These are phyloP conservation scores for Plectrocnemia conspersa DNA, from an alignment of 1,140 invertebrate species.

Conservation along the genomic window DNA sequence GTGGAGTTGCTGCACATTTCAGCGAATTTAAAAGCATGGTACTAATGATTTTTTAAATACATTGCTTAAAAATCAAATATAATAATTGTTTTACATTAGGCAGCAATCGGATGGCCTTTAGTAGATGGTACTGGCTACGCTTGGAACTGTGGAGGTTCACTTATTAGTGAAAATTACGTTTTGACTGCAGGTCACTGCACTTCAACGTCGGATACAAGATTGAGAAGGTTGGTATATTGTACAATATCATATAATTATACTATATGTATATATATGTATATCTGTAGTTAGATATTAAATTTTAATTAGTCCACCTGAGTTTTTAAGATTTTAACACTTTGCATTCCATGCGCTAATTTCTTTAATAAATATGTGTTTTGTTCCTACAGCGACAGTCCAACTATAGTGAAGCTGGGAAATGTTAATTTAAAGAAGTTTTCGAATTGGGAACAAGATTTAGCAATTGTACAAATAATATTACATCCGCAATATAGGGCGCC, in stretches of 20 bases:
- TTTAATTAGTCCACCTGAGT: no score
- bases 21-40: no score
- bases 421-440: constrained; percentile 27
- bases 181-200: constrained; percentile 18
- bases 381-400: no score
- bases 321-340: no score
- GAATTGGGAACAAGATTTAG: constrained; percentile 31
- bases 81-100: constrained; percentile 1
- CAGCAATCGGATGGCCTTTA: constrained; percentile 6
- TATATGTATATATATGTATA: no score
- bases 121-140: not conserved
- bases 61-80: not conserved
- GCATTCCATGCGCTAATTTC: no score
- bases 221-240: not conserved
- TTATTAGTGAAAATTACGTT: constrained; percentile 17
- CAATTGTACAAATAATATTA: constrained; percentile 36
- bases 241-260: no score
- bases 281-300: no score
- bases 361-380: no score
- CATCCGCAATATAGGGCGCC: constrained; percentile 49
- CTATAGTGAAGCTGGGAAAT: constrained; percentile 37
- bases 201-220: not conserved
- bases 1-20: no score
- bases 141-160: constrained; percentile 11
- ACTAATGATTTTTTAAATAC: not conserved